Percentiles rank a stretch among this genome's conserved stretches.
Conservation (phyloP, 2,888 invertebrate species). For the Macaria liturata region DNA sequence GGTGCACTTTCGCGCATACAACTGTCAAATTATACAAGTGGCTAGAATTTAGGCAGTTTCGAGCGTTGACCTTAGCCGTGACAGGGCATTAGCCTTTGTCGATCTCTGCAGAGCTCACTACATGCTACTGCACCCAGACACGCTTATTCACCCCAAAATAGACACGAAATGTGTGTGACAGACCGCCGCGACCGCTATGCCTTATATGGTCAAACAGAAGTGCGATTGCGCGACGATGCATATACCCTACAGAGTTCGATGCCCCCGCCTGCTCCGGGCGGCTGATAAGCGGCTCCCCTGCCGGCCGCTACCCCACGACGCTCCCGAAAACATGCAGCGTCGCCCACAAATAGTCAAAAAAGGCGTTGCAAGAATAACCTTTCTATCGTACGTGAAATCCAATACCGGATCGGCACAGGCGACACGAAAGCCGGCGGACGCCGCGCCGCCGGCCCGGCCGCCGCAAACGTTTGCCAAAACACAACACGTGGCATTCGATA, state of each 20-base stretch:
- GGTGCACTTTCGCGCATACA: constrained; percentile 31
- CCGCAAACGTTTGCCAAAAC: constrained; percentile 48
- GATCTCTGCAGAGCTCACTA: constrained; percentile 36
- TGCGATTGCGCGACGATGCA: constrained; percentile 79
- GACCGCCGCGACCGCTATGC: constrained; percentile 62
- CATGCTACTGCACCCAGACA: constrained; percentile 37
- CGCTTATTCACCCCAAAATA: constrained; percentile 59
- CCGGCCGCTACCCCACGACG: constrained; percentile 26
- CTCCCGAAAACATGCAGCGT: constrained; percentile 15
- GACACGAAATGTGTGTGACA: constrained; percentile 63
- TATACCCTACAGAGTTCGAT: constrained; percentile 68
- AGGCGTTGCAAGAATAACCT: constrained; percentile 75
- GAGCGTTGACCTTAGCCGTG: constrained; percentile 65
- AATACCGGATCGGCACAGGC: constrained; percentile 63
- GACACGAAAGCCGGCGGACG: constrained; percentile 41
- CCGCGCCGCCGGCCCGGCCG: constrained; percentile 35
- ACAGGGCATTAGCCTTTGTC: constrained; percentile 58
- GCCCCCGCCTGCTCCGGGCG: constrained; percentile 58
- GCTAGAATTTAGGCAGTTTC: constrained; percentile 41
- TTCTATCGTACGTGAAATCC: constrained; percentile 75
- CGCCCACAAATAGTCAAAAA: constrained; percentile 63
- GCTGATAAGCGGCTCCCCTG: constrained; percentile 48
- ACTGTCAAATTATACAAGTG: constrained; percentile 32
- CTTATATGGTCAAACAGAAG: constrained; percentile 77
- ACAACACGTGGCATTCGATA: constrained; percentile 81